Percentiles rank a stretch among this genome's conserved stretches.
Evolutionary conservation across 1,140 invertebrate species (phyloP).

Genomic region (Contarinia nasturtii): DNA sequence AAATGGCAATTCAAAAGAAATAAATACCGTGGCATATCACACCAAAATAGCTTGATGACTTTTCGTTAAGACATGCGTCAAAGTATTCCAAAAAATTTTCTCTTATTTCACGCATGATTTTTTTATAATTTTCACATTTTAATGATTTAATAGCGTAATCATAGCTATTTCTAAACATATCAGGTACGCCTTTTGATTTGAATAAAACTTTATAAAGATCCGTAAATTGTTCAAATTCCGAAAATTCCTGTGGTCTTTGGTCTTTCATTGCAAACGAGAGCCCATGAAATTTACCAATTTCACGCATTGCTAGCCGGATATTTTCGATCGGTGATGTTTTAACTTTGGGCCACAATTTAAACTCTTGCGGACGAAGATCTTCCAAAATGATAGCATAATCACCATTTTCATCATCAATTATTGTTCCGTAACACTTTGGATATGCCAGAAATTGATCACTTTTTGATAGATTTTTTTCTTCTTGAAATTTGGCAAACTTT

Average conservation of each 20-base stretch:
- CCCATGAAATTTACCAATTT: slow-evolving; percentile 34
- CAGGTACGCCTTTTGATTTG: slow-evolving; percentile 10
- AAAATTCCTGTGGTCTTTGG: slow-evolving; percentile 10
- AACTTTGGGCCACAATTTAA: slow-evolving; percentile 24
- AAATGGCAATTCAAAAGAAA: too few species aligned
- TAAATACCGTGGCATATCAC: slow-evolving; percentile 14
- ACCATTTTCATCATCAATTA: slow-evolving; percentile 10
- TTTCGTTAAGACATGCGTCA: slow-evolving; percentile 7
- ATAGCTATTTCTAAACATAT: neutral
- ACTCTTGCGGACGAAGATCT: slow-evolving; percentile 27
- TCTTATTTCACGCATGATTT: neutral
- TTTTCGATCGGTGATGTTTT: slow-evolving; percentile 24
- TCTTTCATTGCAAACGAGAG: slow-evolving; percentile 26
- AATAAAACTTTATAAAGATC: slow-evolving; percentile 17
- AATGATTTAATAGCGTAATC: neutral
- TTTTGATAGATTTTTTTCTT: neutral
- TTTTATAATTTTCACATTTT: slow-evolving; percentile 4
- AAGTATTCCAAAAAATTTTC: slow-evolving; percentile 5
- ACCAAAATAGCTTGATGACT: slow-evolving; percentile 8
- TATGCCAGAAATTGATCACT: neutral
- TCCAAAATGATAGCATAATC: slow-evolving; percentile 31
- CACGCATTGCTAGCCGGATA: slow-evolving; percentile 23
- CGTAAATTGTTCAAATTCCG: slow-evolving; percentile 11
- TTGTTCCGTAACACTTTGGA: neutral
- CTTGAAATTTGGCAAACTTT: neutral